Base-by-base conservation (phyloP, 2,888 invertebrate species). In the Clivina fossor region DNA sequence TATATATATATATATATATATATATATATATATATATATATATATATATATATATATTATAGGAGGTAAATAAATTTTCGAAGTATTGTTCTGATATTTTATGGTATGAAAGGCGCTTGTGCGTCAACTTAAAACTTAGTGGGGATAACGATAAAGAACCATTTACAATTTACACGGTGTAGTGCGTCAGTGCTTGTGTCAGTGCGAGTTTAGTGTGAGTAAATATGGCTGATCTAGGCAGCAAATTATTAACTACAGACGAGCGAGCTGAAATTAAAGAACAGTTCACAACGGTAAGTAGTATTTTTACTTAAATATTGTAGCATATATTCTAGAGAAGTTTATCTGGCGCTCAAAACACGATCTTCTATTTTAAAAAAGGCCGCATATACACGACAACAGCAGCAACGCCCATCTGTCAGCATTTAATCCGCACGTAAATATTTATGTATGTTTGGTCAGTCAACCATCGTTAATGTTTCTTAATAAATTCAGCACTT, bases 261-360 rank as follows among this genome's bases (percentile, higher is more conserved):
- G 88, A 89, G 76, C 80, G 82, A 66, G 76, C 82, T 60, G 90
- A 90, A 76, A 83, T 90, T 68, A 80, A 81, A 68, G 88, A 88
- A 75, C 86, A 87, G 71, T 89, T 89, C 71, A 78, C 79, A 65
- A 82, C 83, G 78, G 89, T 89, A 79, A 79, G 78, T 75, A 60
- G 46, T 38, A 60, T 46, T 43, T 9, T 49, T 43, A 16, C 9
- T 3, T 30, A 44, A 32, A 30, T 44, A 44, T 18, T 28, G 32
- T n/a, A 24, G 9, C 26, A 7, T 33, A 8, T 33, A 13, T 4
- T 9, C 8, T 3, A 38, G 24, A 38, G 37, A 16, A 49, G 32
- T 33, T 22, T 35, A 49, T 38, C 13, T 38, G n/a, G n/a, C n/a
- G 9, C 15, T 4, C 5, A 11, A 47, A 35, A 20, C 28, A 9